Conservation (phyloP, 1,140 invertebrate species). For the Mya arenaria region DNA sequence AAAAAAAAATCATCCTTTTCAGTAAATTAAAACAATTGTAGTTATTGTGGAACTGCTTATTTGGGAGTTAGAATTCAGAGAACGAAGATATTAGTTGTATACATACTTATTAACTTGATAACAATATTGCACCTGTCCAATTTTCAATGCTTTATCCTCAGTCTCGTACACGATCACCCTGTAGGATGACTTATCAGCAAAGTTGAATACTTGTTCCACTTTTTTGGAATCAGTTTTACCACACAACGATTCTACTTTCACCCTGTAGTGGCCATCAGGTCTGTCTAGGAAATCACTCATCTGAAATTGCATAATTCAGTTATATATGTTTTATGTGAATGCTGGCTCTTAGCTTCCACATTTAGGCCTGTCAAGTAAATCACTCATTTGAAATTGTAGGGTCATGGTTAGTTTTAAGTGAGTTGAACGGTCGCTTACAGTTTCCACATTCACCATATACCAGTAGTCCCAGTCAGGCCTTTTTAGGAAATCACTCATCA, state of each 20-base stretch:
- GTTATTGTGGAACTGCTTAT: too few relatives aligned
- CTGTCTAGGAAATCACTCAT: background rate
- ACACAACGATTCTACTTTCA: background rate
- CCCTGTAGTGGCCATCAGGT: background rate
- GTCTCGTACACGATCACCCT: conserved; percentile 20
- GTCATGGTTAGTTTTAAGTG: background rate
- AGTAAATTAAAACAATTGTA: too few relatives aligned
- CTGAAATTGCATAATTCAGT: background rate
- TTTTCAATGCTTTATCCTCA: background rate
- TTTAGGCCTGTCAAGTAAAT: background rate
- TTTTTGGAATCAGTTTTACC: background rate
- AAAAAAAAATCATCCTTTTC: too few relatives aligned
- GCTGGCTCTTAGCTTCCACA: too few relatives aligned
- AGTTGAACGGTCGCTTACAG: background rate
- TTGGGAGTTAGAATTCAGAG: too few relatives aligned
- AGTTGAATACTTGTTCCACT: background rate
- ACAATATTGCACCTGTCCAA: conserved; percentile 1
- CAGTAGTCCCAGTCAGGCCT: background rate
- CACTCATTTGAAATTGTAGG: background rate
- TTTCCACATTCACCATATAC: background rate
- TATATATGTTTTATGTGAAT: background rate
- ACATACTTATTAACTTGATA: too few relatives aligned
- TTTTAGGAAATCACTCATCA: too few relatives aligned
- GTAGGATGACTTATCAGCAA: conserved; percentile 20
- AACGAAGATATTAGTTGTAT: too few relatives aligned